These are phyloP conservation scores for Dromas ardeola DNA, from an alignment of 2,113 vertebrate species.

Conservation along the genomic window DNA sequence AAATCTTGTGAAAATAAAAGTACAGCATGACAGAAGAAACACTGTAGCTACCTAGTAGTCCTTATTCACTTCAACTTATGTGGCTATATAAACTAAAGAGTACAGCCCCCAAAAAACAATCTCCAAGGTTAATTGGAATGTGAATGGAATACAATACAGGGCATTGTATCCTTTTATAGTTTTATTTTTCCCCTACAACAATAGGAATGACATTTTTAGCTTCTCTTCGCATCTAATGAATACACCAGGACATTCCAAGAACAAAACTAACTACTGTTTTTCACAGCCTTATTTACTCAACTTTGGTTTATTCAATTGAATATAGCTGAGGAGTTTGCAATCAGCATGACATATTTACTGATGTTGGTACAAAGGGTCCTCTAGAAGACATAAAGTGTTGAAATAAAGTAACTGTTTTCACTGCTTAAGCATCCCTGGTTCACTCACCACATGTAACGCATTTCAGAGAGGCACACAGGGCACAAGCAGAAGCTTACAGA, in stretches of 20 bases:
- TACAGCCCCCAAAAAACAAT: background rate
- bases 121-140: background rate
- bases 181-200: background rate
- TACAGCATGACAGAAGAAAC: background rate
- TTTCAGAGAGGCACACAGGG: background rate
- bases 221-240: background rate
- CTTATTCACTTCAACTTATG: background rate
- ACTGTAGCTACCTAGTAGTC: background rate
- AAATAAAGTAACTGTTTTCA: slow-evolving; percentile 21
- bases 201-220: background rate
- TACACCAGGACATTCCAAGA: background rate
- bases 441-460: background rate
- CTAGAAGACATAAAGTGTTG: background rate
- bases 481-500: slow-evolving; percentile 7
- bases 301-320: slow-evolving; percentile 4
- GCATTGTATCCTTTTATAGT: background rate
- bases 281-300: background rate
- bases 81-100: background rate
- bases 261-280: background rate
- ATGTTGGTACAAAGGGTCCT: background rate
- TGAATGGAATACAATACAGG: background rate
- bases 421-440: background rate
- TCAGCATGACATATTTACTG: background rate
- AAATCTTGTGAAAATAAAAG: background rate
- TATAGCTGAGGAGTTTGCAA: background rate